Percentiles rank a stretch among this genome's conserved stretches.
Evolutionary conservation across 1,140 invertebrate genomes (phyloP).

Genomic region (Sarcophaga bullata): DNA sequence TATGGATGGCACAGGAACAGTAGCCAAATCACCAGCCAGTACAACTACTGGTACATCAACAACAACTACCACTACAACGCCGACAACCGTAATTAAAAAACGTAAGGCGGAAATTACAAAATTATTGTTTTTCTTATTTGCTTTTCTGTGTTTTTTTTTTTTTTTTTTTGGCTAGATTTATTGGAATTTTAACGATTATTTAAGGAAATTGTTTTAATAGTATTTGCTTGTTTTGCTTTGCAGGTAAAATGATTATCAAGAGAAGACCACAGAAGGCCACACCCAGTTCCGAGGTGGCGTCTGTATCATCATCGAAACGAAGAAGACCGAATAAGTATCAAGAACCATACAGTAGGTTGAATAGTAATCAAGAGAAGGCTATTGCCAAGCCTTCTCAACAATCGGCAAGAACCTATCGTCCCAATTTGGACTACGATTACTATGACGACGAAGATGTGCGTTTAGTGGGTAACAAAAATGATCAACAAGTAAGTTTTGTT

Average conservation of each 20-base stretch:
- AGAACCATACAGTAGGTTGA: conserved; percentile 39
- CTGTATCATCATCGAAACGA: conserved; percentile 19
- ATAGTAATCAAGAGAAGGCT: conserved; percentile 28
- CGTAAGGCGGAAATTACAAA: conserved; percentile 28
- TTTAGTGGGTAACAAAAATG: conserved; percentile 68
- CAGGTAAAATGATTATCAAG: conserved; percentile 44
- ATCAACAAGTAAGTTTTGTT: conserved; percentile 41
- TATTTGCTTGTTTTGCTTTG: not conserved
- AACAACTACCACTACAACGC: not conserved
- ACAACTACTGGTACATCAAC: not conserved
- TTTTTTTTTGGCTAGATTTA: too few relatives aligned
- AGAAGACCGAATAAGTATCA: conserved; percentile 45
- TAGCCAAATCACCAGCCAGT: not conserved
- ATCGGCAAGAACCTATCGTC: conserved; percentile 61
- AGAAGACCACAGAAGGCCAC: conserved; percentile 47
- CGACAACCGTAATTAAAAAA: conserved; percentile 10
- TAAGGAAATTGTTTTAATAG: conserved; percentile 31
- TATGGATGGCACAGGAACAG: conserved; percentile 30
- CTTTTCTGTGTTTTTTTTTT: not conserved
- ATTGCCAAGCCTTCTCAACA: conserved; percentile 47
- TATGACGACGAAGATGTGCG: conserved; percentile 73
- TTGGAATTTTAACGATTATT: conserved; percentile 29
- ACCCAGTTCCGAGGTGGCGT: conserved; percentile 32
- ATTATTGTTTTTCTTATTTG: not conserved
- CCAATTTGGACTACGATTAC: conserved; percentile 74